phyloP scores from a whole-genome alignment of 2,888 invertebrate species.

The Neoascia interrupta region DNA sequence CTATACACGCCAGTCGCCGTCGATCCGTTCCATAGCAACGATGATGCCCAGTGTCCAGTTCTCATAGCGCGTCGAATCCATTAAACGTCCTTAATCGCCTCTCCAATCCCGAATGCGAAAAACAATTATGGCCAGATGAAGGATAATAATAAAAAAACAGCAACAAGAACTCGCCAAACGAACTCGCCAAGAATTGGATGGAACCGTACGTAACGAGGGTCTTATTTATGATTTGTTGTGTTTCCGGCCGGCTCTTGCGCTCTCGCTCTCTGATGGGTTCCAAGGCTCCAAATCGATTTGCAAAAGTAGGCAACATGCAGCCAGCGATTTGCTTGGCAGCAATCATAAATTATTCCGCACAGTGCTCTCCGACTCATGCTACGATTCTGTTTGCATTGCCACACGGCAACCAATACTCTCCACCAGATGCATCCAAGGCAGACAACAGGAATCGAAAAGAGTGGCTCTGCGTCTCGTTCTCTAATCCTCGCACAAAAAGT shows the following conservation, averaged over 20 bases:
- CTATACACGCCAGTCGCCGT: not conserved
- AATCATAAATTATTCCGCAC: slow-evolving; percentile 64
- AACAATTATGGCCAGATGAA: slow-evolving; percentile 63
- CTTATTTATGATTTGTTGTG: slow-evolving; percentile 79
- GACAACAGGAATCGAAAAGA: slow-evolving; percentile 37
- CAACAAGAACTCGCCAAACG: slow-evolving; percentile 64
- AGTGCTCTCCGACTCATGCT: slow-evolving; percentile 30
- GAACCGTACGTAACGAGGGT: slow-evolving; percentile 78
- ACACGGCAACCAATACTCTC: slow-evolving; percentile 29
- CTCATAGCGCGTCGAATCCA: slow-evolving; percentile 67
- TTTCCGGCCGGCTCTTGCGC: slow-evolving; percentile 73
- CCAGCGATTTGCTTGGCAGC: slow-evolving; percentile 68
- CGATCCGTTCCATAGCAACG: slow-evolving; percentile 23
- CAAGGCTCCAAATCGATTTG: slow-evolving; percentile 65
- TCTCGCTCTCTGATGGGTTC: not conserved
- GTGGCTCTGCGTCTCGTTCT: slow-evolving; percentile 34
- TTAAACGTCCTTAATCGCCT: slow-evolving; percentile 69
- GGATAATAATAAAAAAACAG: slow-evolving; percentile 44
- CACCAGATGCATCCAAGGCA: slow-evolving; percentile 53
- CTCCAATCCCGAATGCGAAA: slow-evolving; percentile 65
- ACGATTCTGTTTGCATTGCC: slow-evolving; percentile 60
- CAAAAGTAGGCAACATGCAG: slow-evolving; percentile 62
- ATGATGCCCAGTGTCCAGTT: slow-evolving; percentile 59
- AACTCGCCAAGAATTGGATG: slow-evolving; percentile 75
- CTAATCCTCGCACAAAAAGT: slow-evolving; percentile 41